These are phyloP conservation scores for Bactericera cockerelli DNA, from an alignment of 1,140 invertebrate genomes.

Conservation along the genomic window DNA sequence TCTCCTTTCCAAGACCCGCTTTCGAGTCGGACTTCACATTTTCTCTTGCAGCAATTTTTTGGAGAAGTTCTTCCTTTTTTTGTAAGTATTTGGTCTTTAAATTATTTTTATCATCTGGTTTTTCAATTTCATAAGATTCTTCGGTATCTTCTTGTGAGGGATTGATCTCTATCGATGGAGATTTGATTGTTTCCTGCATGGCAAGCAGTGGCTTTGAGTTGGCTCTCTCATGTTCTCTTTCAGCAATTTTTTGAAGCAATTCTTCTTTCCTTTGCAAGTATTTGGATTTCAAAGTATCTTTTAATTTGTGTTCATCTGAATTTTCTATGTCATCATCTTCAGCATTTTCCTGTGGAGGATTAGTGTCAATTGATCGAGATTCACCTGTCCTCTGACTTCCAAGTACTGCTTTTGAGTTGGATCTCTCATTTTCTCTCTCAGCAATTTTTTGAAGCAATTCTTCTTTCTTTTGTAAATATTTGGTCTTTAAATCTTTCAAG, in stretches of 20 bases:
- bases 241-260: neutral
- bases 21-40: neutral
- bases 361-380: too few species aligned
- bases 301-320: too few species aligned
- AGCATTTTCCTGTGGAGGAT: too few species aligned
- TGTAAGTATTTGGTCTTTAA: neutral
- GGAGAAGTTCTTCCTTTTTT: neutral
- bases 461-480: slow-evolving; percentile 4
- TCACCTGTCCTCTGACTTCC: too few species aligned
- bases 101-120: neutral
- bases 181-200: too few species aligned
- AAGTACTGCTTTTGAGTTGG: too few species aligned
- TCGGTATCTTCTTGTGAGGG: too few species aligned
- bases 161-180: too few species aligned
- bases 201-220: too few species aligned
- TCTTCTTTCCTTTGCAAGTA: slow-evolving; percentile 1
- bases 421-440: neutral
- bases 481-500: neutral
- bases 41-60: neutral
- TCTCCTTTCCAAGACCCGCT: too few species aligned
- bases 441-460: slow-evolving; percentile 1
- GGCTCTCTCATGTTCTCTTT: neutral
- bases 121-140: neutral
- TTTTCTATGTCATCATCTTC: neutral
- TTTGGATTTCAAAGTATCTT: neutral